A percentile compares a stretch with the other conserved stretches of the same genome.
Conservation (phyloP, 2,113 vertebrate genomes). For the Polyodon spathula region DNA sequence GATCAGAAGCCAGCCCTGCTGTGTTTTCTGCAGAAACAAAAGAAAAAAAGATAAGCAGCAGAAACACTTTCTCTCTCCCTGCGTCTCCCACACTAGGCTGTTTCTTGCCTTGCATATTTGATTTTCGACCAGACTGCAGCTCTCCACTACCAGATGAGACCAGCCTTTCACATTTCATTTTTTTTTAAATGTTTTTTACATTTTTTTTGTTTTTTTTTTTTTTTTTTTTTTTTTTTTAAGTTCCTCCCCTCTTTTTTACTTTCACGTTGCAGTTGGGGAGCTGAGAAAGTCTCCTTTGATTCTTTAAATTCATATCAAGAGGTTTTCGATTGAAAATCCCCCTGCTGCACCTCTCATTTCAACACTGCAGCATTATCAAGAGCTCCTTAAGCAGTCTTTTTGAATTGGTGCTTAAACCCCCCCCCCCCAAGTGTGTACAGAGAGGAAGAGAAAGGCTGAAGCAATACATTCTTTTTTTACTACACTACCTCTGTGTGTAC, state of each 20-base stretch:
- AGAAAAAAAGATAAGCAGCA: too few species aligned
- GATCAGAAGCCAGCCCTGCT: too few species aligned
- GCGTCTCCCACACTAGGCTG: too few species aligned
- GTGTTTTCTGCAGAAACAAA: too few species aligned
- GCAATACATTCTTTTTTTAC: too few species aligned
- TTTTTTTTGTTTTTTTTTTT: too few species aligned
- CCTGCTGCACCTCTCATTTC: background rate
- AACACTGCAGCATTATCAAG: background rate
- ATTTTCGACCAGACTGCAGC: too few species aligned
- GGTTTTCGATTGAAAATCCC: background rate
- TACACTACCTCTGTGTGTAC: too few species aligned
- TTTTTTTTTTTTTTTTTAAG: background rate
- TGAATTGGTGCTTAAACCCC: background rate
- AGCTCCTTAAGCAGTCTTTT: background rate
- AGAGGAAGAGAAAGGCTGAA: background rate
- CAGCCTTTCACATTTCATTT: too few species aligned
- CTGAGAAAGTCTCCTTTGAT: background rate
- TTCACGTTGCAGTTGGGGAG: background rate
- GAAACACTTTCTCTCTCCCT: too few species aligned
- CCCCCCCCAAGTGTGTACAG: background rate
- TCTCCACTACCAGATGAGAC: too few species aligned
- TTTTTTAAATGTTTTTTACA: slow-evolving; percentile 45
- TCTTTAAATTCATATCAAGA: background rate
- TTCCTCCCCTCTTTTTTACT: background rate
- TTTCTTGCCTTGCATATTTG: too few species aligned